Evolutionary conservation across 2,888 invertebrate species (phyloP).

Genomic region (Pristionchus maxplancki): DNA sequence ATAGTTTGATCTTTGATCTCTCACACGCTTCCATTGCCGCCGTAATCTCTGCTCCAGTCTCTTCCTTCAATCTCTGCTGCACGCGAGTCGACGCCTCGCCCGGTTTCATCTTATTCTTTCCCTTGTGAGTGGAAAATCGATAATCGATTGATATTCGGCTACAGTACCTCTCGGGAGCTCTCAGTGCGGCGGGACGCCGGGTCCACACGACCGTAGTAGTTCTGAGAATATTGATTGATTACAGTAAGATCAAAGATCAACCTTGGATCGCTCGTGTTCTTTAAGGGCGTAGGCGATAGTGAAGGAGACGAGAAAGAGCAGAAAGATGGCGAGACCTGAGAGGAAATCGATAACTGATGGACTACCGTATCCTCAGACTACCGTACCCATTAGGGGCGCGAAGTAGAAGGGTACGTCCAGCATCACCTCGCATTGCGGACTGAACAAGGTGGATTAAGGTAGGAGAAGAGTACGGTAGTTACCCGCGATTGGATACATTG

Average conservation of each 20-base stretch:
- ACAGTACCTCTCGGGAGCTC: conserved; percentile 36
- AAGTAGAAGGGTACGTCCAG: background rate
- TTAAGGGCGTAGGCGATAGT: background rate
- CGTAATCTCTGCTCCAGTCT: background rate
- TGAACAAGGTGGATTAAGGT: background rate
- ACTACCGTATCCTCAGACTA: no score
- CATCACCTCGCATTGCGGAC: conserved; percentile 16
- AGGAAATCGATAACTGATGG: background rate
- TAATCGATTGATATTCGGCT: background rate
- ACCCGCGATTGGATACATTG: background rate
- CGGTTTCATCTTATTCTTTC: background rate
- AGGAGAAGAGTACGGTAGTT: background rate
- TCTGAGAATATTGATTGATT: background rate
- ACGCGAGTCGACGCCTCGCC: background rate
- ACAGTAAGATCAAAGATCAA: background rate
- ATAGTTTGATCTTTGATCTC: background rate
- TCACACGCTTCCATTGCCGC: background rate
- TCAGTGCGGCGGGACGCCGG: conserved; percentile 21
- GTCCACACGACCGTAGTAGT: conserved; percentile 50
- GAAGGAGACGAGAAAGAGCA: conserved; percentile 10
- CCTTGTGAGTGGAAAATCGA: conserved; percentile 10
- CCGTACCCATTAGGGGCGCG: background rate
- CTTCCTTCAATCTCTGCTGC: background rate
- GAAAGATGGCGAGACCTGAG: background rate
- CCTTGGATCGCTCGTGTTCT: conserved; percentile 34